Conservation (phyloP, 1,140 invertebrate species). For the Cotesia vestalis region DNA sequence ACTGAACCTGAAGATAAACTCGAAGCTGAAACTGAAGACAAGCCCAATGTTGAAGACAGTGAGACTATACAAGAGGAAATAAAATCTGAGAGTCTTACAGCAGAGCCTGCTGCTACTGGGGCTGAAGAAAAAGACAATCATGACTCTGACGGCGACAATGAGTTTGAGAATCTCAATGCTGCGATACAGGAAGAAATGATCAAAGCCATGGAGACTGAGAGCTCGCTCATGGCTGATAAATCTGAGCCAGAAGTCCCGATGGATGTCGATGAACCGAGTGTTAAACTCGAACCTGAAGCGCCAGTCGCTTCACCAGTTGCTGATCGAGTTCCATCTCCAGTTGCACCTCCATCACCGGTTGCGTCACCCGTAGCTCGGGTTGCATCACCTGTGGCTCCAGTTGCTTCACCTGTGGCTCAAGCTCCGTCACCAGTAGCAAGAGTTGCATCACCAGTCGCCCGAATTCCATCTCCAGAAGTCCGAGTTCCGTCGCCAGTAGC, state of each 20-base stretch:
- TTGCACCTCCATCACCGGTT: too few species aligned
- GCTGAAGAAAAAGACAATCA: constrained; percentile 37
- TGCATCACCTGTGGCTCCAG: not conserved
- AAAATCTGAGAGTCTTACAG: constrained; percentile 21
- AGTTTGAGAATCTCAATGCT: constrained; percentile 34
- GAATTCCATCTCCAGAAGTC: not conserved
- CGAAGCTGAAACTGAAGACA: constrained; percentile 10
- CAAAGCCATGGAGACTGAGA: not conserved
- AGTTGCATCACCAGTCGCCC: not conserved
- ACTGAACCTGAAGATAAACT: constrained; percentile 20
- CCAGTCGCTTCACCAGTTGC: too few species aligned
- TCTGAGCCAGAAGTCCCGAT: constrained; percentile 39
- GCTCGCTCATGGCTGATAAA: constrained; percentile 16
- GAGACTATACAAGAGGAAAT: constrained; percentile 5
- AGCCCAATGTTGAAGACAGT: constrained; percentile 13
- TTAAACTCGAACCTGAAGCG: not conserved
- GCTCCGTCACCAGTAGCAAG: not conserved
- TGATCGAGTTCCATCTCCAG: too few species aligned
- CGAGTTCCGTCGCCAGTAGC: not conserved
- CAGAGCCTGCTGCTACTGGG: constrained; percentile 8
- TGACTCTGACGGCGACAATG: constrained; percentile 30
- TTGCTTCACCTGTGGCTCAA: not conserved
- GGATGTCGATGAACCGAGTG: constrained; percentile 34
- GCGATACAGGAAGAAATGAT: not conserved
- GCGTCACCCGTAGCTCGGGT: too few species aligned